Evolutionary conservation across 2,888 invertebrate species (phyloP).

Genomic region (Brenthis hecate): DNA sequence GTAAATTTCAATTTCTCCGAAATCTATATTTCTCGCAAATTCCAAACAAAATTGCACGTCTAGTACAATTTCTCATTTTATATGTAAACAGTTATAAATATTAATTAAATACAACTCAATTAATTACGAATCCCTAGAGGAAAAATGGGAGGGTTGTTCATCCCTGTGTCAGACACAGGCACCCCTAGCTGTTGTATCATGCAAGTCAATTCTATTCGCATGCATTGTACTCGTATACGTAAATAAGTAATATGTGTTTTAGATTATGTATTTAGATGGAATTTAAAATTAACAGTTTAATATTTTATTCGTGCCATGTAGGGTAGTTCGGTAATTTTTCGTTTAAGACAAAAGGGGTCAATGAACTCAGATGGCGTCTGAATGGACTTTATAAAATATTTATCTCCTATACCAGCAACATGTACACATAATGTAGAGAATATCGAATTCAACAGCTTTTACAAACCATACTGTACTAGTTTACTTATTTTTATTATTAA

Average conservation of each 20-base stretch:
- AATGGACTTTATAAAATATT: no score
- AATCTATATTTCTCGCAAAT: no score
- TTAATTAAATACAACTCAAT: slow-evolving; percentile 18
- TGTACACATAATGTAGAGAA: no score
- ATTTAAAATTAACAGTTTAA: neutral
- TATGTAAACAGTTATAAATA: slow-evolving; percentile 30
- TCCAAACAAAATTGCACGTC: neutral
- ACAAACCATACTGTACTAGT: no score
- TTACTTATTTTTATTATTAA: no score
- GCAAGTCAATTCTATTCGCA: slow-evolving; percentile 64
- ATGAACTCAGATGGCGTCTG: no score
- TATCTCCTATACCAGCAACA: no score
- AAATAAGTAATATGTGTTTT: slow-evolving; percentile 15
- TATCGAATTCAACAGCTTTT: no score
- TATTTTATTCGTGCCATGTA: neutral
- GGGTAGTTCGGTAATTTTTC: no score
- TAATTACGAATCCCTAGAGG: slow-evolving; percentile 26
- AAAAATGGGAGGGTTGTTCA: slow-evolving; percentile 48
- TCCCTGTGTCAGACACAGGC: slow-evolving; percentile 54
- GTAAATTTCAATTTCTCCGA: no score
- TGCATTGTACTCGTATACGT: slow-evolving; percentile 5
- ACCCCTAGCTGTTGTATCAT: slow-evolving; percentile 65
- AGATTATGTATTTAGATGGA: slow-evolving; percentile 7
- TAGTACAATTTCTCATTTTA: slow-evolving; percentile 9
- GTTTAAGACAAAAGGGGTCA: no score